phyloP scores from a whole-genome alignment of 2,113 vertebrate species.

The Apodemus speciosus region DNA sequence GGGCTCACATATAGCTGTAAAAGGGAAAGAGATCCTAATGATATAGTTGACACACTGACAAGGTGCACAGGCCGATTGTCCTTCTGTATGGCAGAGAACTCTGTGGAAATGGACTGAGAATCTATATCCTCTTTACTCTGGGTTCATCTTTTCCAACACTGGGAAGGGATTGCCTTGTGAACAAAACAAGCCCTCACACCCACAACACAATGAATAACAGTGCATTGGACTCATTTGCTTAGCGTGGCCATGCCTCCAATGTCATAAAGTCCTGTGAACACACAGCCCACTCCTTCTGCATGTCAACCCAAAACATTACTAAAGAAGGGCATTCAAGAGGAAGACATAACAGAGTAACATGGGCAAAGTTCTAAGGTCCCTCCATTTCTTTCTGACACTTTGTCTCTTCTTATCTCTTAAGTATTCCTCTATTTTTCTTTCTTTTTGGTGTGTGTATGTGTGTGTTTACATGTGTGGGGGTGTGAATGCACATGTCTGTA shows the following conservation, averaged over 20 bases:
- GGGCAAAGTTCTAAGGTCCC: not conserved
- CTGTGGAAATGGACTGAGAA: not conserved
- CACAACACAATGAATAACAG: not conserved
- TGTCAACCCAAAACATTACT: not conserved
- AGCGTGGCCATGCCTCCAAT: not conserved
- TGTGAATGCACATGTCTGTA: not conserved
- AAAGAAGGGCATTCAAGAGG: too few relatives aligned
- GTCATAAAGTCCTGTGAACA: not conserved
- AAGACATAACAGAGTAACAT: not conserved
- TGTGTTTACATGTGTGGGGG: not conserved
- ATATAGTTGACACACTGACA: not conserved
- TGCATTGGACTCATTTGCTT: not conserved
- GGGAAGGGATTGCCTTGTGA: not conserved
- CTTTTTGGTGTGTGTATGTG: not conserved
- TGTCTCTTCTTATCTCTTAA: not conserved
- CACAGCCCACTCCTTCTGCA: not conserved
- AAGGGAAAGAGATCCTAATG: constrained; percentile 73
- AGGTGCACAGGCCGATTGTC: rapidly evolving
- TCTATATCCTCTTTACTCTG: not conserved
- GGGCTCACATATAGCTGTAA: constrained; percentile 91
- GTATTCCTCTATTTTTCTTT: not conserved
- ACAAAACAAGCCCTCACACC: too few relatives aligned
- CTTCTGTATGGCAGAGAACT: not conserved
- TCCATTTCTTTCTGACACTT: not conserved
- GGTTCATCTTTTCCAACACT: not conserved